Evolutionary conservation across 2,888 invertebrate species (phyloP), one percentile per base, ranked within the genome.

Genomic region (Mechanitis messenoides): DNA sequence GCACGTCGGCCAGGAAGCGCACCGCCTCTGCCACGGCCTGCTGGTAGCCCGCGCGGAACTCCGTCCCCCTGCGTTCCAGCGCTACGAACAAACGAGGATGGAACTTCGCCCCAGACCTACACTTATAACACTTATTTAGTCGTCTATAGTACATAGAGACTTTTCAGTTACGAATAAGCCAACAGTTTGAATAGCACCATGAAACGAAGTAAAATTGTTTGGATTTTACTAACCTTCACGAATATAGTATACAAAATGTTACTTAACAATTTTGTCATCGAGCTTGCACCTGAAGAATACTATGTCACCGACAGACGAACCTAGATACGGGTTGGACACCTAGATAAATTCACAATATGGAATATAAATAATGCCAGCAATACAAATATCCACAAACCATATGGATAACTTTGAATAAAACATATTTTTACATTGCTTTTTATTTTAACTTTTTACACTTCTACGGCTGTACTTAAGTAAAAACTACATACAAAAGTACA

Each of bases 11-110:
- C 57, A 98, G 93, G 83, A 96, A 98, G 71, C 96, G 93, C 88
- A 97, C 94, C 1, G 95, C 94, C 82, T 98, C 98, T 59, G 95
- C 94, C 78, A 96, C 92, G 70, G 98, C 98, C 81, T 97, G 98
- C 78, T 96, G 95, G 87, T 94, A 98, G 2, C 98, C 98, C 28
- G 95, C 92, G 60, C 94, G 92, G 83, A 94, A 96, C 69, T 80
- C 75, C 35, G 31, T 77, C 75, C 11, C 72, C 67, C 56, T 76
- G 80, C 81, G 74, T 61, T 88, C 88, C n/a, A 79, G 81, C 33
- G 81, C 88, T 88, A 83, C 64, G 84, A 81, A 81, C 78, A 83
- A 80, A 79, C 74, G 53, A 70, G 74, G 78, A 82, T 83, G 80
- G 73, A 78, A 76, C 76, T 80, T 77, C 79, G 77, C 74, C 76